phyloP scores from a whole-genome alignment of 2,797 vertebrate genomes.

The Chrosomus eos region DNA sequence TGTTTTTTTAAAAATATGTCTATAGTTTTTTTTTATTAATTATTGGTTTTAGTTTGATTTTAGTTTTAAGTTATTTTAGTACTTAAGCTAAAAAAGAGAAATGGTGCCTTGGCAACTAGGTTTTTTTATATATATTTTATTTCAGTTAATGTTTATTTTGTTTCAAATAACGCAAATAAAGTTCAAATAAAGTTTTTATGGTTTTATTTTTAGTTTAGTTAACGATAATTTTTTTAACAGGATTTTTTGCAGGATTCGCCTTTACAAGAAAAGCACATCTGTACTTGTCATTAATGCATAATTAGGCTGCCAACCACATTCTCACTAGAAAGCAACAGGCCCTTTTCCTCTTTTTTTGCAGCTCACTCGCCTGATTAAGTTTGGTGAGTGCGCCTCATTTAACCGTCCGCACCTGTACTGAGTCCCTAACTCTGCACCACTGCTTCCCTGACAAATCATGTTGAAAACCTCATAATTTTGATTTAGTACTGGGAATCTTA shows the following conservation, averaged over 20 bases:
- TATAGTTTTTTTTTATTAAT: not conserved
- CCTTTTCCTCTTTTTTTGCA: constrained; percentile 13
- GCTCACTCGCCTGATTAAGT: constrained; percentile 31
- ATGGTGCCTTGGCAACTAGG: not conserved
- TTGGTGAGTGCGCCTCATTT: constrained; percentile 37
- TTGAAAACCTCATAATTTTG: not conserved
- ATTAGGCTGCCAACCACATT: not conserved
- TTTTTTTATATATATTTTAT: not conserved
- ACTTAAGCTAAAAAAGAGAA: not conserved
- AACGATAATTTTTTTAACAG: too few relatives aligned
- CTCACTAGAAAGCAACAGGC: constrained; percentile 7
- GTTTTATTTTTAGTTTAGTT: not conserved
- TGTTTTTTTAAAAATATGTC: not conserved
- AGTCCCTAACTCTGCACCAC: not conserved
- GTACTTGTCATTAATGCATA: not conserved
- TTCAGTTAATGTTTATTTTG: not conserved
- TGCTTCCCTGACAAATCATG: constrained; percentile 4
- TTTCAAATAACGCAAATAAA: not conserved
- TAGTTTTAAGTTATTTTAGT: not conserved
- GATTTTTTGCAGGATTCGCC: not conserved
- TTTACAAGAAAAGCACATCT: not conserved
- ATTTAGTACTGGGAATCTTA: not conserved
- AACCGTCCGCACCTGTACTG: not conserved
- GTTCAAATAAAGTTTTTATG: not conserved
- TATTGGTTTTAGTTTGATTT: not conserved